Evolutionary conservation across 2,797 vertebrate genomes (phyloP), one percentile per base, ranked within the genome.

Genomic region (Clamator glandarius): DNA sequence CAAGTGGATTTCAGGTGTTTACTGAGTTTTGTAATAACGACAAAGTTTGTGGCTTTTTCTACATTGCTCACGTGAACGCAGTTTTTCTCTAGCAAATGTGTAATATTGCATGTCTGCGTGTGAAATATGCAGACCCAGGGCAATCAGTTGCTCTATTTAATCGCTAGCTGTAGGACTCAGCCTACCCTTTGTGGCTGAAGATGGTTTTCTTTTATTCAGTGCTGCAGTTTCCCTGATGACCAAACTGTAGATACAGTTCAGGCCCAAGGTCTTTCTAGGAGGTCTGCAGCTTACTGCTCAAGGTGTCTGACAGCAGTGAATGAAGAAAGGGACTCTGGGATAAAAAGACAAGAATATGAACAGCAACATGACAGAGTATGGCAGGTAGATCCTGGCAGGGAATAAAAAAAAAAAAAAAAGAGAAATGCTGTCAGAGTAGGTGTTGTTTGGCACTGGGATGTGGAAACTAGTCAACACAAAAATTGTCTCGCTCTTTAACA

Each of bases 261-360:
- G 52, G 36, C 28, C 67, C 66, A 54, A 77, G 66, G 10, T 69
- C 33, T 61, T 87, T 93, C 85, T 58, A 77, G 58, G 66, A 84
- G 66, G 39, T 59, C 16, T 70, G 41, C 28, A 77, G 35, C 68
- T 94, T 72, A 57, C 61, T 54, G 29, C 24, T 70, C 51, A 55
- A 79, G 41, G 41, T 90, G 24, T 69, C 61, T 93, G 83, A 57
- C 76, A 70, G 67, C 6, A 76, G 48, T 57, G 80, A 90, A 58
- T 70, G 76, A 89, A 91, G 84, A 70, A 84, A 89, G 42, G 29
- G 79, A 62, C 39, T 80, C 3, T 0, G 55, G 62, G 63, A 81
- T 89, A 64, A 79, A 89, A 91, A 96, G 58, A 80, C 42, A 89
- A 57, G 86, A 93, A 55, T 63, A 55, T 68, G 68, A 96, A 84